Percentiles rank a stretch among this genome's conserved stretches.
Evolutionary conservation across 1,140 invertebrate species (phyloP).

Genomic region (Bombus superbus): DNA sequence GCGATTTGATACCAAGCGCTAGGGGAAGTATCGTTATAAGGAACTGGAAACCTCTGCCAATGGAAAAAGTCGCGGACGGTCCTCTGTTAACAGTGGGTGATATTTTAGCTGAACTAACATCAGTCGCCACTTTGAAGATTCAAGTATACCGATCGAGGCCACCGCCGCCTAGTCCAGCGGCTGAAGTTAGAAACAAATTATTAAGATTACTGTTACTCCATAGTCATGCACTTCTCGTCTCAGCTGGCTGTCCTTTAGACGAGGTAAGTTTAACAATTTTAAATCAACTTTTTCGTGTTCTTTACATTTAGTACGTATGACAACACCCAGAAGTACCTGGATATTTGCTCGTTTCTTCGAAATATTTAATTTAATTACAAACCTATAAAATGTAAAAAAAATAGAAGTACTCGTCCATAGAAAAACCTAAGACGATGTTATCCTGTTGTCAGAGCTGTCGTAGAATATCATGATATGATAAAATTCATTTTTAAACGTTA

Average conservation of each 20-base stretch:
- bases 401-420: not conserved
- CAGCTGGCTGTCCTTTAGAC: slow-evolving; percentile 95
- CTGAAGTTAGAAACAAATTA: slow-evolving; percentile 96
- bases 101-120: slow-evolving; percentile 95
- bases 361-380: not conserved
- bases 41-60: slow-evolving; percentile 95
- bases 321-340: too few species aligned
- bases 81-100: slow-evolving; percentile 94
- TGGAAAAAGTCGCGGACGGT: slow-evolving; percentile 95
- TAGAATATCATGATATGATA: not conserved
- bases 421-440: not conserved
- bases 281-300: not conserved
- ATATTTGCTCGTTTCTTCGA: too few species aligned
- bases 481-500: not conserved
- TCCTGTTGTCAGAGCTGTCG: not conserved
- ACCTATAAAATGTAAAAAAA: not conserved
- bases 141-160: slow-evolving; percentile 92
- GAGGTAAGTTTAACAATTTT: slow-evolving; percentile 85
- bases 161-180: slow-evolving; percentile 85
- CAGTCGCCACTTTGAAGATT: slow-evolving; percentile 94
- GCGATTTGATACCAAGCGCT: slow-evolving; percentile 80
- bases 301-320: not conserved
- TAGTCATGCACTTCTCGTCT: slow-evolving; percentile 92
- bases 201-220: slow-evolving; percentile 93
- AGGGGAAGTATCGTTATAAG: slow-evolving; percentile 94